Conservation (phyloP, 2,888 invertebrate genomes). For the Diplolepis rosae region DNA sequence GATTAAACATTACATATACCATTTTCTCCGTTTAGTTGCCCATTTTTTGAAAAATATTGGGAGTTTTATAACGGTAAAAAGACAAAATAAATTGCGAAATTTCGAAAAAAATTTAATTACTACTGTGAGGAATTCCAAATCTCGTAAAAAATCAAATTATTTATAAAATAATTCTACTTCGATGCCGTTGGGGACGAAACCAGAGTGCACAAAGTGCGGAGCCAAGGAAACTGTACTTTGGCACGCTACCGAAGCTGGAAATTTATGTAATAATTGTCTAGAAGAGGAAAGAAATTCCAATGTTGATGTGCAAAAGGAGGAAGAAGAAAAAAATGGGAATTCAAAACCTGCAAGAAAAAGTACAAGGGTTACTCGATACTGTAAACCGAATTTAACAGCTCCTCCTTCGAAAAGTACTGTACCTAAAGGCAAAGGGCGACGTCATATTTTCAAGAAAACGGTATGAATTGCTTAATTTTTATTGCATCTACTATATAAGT, state of each 20-base stretch:
- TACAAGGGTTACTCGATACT: constrained; percentile 77
- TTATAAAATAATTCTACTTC: not conserved
- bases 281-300: constrained; percentile 73
- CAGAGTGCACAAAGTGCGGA: constrained; percentile 83
- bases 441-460: constrained; percentile 85
- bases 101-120: not conserved
- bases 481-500: not conserved
- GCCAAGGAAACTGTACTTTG: constrained; percentile 83
- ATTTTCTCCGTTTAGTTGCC: too few relatives aligned
- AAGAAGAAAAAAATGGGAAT: constrained; percentile 57
- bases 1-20: not conserved
- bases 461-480: constrained; percentile 47
- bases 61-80: not conserved
- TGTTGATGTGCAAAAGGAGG: constrained; percentile 38
- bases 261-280: constrained; percentile 85
- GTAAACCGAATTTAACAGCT: constrained; percentile 75
- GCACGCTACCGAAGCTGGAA: constrained; percentile 84
- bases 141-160: not conserved
- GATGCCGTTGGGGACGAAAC: constrained; percentile 76
- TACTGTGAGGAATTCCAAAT: not conserved
- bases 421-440: constrained; percentile 83
- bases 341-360: constrained; percentile 77
- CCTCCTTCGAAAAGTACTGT: constrained; percentile 56
- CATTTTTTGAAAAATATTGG: too few relatives aligned
- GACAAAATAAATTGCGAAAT: not conserved